These are phyloP conservation scores for Dysmachus trigonus DNA, from an alignment of 2,888 invertebrate species.

Conservation along the genomic window DNA sequence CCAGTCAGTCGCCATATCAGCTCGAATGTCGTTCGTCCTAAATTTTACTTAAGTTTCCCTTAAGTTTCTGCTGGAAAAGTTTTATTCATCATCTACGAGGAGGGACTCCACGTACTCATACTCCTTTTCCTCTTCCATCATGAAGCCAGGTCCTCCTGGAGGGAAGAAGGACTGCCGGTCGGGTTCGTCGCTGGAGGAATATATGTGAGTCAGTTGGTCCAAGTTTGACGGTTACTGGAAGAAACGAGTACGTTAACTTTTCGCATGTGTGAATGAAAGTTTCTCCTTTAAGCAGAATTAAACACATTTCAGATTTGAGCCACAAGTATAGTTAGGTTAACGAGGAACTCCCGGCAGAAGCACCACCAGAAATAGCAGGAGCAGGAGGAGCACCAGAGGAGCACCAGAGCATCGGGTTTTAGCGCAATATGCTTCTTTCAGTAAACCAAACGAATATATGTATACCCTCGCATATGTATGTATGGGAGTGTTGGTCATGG, in stretches of 20 bases:
- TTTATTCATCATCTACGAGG: not conserved
- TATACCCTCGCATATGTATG: no score
- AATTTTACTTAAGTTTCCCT: conserved; percentile 11
- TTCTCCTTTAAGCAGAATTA: conserved; percentile 23
- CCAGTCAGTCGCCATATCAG: conserved; percentile 39
- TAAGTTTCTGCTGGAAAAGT: conserved; percentile 24
- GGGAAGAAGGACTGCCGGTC: not conserved
- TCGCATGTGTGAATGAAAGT: conserved; percentile 21
- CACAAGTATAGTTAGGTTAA: conserved; percentile 31
- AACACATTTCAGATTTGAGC: conserved; percentile 28
- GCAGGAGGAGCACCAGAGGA: not conserved
- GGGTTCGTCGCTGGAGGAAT: not conserved
- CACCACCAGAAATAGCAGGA: not conserved
- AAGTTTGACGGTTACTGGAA: conserved; percentile 31
- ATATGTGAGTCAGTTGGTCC: not conserved
- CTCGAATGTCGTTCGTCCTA: conserved; percentile 15
- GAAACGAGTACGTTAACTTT: conserved; percentile 31
- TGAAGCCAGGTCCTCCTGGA: not conserved
- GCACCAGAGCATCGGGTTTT: not conserved
- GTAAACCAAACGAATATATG: not conserved
- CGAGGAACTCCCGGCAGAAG: not conserved
- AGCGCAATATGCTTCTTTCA: not conserved
- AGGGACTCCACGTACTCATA: not conserved
- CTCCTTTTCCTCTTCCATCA: not conserved
- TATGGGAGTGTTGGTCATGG: not conserved